phyloP scores from a whole-genome alignment of 2,888 invertebrate genomes.

The Nymphalis polychloros region DNA sequence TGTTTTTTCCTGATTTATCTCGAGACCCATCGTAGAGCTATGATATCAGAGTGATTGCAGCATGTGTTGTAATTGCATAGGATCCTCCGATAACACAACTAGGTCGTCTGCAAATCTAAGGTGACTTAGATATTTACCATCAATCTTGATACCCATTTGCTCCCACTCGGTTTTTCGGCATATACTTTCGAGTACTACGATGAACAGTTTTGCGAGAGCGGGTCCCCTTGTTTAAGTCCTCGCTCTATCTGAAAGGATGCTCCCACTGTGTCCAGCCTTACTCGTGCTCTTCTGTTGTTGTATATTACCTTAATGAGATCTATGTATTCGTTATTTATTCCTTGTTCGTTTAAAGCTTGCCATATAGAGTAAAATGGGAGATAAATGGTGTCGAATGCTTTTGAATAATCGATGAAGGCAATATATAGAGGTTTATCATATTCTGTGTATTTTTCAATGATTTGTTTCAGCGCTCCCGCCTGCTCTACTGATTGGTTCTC shows the following conservation, averaged over 20 bases:
- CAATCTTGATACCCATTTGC: too few species aligned
- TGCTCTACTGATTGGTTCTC: slow-evolving; percentile 29
- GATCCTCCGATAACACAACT: too few species aligned
- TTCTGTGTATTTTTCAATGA: slow-evolving; percentile 28
- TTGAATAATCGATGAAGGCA: slow-evolving; percentile 11
- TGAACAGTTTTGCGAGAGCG: slow-evolving; percentile 19
- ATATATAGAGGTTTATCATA: slow-evolving; percentile 23
- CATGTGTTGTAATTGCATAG: too few species aligned
- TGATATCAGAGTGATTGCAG: too few species aligned
- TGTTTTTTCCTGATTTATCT: too few species aligned
- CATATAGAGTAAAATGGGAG: slow-evolving; percentile 18
- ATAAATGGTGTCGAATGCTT: slow-evolving; percentile 20
- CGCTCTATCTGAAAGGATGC: slow-evolving; percentile 14
- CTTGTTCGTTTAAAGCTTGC: slow-evolving; percentile 15
- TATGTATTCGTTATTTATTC: not conserved
- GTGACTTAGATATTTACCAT: too few species aligned
- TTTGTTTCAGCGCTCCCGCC: slow-evolving; percentile 26
- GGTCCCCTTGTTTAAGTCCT: slow-evolving; percentile 19
- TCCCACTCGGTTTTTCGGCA: not conserved
- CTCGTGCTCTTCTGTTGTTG: not conserved
- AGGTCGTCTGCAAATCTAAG: too few species aligned
- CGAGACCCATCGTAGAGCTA: too few species aligned
- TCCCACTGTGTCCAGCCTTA: too few species aligned
- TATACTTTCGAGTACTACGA: too few species aligned
- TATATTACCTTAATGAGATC: too few species aligned